Conservation (phyloP, 2,113 vertebrate species). For the Hystrix brachyura region DNA sequence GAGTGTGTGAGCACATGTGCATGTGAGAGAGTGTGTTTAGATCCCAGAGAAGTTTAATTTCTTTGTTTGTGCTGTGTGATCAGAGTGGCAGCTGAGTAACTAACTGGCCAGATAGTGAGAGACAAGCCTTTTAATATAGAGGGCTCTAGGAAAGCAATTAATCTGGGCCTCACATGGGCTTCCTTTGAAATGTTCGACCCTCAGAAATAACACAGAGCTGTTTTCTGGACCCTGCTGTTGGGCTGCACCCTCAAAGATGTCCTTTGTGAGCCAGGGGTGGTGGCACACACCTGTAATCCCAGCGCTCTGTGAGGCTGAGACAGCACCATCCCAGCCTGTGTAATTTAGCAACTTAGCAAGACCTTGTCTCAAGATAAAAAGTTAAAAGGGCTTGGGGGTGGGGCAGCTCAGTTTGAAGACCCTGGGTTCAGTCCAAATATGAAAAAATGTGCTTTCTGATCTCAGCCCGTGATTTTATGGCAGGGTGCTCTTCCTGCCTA, state of each 20-base stretch:
- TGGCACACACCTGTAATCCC: neutral
- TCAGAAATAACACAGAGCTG: neutral
- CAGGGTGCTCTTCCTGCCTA: neutral
- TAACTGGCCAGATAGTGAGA: neutral
- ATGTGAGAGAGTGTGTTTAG: neutral
- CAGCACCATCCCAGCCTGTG: neutral
- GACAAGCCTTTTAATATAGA: neutral
- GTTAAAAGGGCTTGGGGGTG: neutral
- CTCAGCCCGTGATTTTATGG: neutral
- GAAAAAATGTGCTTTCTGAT: neutral
- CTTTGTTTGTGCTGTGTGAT: neutral
- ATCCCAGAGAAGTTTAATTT: slow-evolving; percentile 25
- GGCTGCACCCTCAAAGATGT: neutral
- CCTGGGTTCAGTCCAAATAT: neutral
- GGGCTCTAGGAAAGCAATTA: neutral
- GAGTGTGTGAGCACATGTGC: no score
- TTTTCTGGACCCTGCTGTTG: neutral
- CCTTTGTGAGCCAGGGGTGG: neutral
- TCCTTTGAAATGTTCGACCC: neutral
- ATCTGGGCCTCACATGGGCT: neutral
- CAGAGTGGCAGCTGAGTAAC: slow-evolving; percentile 34
- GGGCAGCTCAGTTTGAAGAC: neutral
- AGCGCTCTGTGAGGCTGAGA: neutral
- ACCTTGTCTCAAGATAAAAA: neutral
- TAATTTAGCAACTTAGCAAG: neutral